A percentile compares a stretch with the other conserved stretches of the same genome.
These are phyloP conservation scores for Thaumatotibia leucotreta DNA, from an alignment of 1,140 invertebrate genomes.

Conservation along the genomic window DNA sequence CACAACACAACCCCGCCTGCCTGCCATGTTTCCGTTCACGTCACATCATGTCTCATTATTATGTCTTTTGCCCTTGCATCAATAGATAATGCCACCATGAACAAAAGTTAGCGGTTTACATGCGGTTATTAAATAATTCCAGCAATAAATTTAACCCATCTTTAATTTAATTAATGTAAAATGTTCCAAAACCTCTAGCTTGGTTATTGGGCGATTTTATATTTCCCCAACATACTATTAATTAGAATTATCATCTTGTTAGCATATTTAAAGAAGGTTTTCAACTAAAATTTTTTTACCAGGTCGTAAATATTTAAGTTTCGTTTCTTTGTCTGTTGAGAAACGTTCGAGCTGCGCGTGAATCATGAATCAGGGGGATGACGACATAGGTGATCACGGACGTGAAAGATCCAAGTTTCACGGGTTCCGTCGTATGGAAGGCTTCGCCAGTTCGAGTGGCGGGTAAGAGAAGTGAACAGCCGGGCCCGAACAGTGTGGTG, in stretches of 20 bases:
- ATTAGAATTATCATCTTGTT: too few species aligned
- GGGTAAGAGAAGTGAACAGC: background rate
- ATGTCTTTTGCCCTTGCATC: background rate
- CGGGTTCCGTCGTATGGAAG: background rate
- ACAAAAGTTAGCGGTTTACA: too few species aligned
- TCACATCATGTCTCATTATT: background rate
- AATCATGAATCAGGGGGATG: background rate
- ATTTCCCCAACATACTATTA: too few species aligned
- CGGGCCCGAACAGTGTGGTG: background rate
- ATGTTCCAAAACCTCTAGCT: too few species aligned
- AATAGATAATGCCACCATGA: background rate
- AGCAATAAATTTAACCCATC: too few species aligned
- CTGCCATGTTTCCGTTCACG: constrained; percentile 17
- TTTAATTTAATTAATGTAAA: too few species aligned
- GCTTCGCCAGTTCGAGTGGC: background rate
- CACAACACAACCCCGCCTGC: constrained; percentile 40
- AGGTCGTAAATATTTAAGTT: background rate
- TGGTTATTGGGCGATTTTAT: too few species aligned
- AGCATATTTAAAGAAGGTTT: too few species aligned
- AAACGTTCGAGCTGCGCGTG: background rate
- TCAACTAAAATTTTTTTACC: background rate
- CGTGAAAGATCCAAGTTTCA: background rate
- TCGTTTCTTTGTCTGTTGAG: background rate
- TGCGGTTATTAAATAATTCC: too few species aligned
- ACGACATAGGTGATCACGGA: background rate